phyloP scores from a whole-genome alignment of 2,888 invertebrate species.

The Drosophila mayaguana region DNA sequence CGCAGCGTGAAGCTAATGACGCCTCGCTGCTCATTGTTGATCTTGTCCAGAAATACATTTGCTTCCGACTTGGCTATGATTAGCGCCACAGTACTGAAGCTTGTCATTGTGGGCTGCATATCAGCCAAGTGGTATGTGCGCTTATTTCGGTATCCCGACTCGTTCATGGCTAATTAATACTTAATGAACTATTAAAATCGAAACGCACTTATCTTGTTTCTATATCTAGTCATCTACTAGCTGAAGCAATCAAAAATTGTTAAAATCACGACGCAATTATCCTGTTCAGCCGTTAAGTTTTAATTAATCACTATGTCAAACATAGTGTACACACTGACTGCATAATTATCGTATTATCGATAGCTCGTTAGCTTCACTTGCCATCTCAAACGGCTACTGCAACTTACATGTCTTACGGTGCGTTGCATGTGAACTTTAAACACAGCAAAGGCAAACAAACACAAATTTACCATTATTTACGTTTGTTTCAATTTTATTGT shows the following conservation, averaged over 20 bases:
- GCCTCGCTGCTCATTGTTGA: constrained; percentile 86
- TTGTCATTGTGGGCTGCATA: constrained; percentile 68
- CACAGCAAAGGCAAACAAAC: not conserved
- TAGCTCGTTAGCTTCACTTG: constrained; percentile 1
- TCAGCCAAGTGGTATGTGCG: constrained; percentile 28
- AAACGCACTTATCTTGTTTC: not conserved
- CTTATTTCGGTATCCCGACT: constrained; percentile 7
- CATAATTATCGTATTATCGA: constrained; percentile 1
- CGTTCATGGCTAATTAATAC: constrained; percentile 36
- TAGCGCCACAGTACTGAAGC: constrained; percentile 86
- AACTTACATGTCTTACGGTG: too few species aligned
- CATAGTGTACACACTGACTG: not conserved
- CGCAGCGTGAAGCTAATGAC: constrained; percentile 92
- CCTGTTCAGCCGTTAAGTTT: constrained; percentile 11
- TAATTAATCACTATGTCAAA: not conserved
- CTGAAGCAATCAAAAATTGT: constrained; percentile 30
- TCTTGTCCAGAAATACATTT: constrained; percentile 82
- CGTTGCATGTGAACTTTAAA: not conserved
- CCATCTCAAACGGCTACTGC: not conserved
- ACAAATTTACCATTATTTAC: constrained; percentile 27
- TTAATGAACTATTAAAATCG: not conserved
- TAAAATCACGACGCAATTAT: not conserved
- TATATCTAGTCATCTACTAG: constrained; percentile 13
- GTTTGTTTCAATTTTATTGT: constrained; percentile 33
- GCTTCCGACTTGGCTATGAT: constrained; percentile 88